phyloP scores from a whole-genome alignment of 2,797 vertebrate genomes.

The Rachycentron canadum region DNA sequence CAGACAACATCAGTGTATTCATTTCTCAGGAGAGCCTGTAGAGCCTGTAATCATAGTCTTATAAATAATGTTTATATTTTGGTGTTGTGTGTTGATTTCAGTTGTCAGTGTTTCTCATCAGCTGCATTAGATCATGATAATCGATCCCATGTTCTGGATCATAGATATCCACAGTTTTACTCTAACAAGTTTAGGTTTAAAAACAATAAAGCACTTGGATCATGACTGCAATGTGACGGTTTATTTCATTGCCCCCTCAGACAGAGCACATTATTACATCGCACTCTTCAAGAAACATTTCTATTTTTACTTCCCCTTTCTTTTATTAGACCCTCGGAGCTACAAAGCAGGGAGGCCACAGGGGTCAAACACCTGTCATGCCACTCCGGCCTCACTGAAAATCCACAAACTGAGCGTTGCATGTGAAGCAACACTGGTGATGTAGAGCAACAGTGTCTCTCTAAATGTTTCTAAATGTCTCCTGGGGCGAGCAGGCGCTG shows the following conservation, averaged over 20 bases:
- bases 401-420: not conserved
- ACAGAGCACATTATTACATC: not conserved
- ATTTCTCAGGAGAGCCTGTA: slow-evolving; percentile 50
- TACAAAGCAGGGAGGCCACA: not conserved
- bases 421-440: not conserved
- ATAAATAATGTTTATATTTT: slow-evolving; percentile 78
- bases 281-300: slow-evolving; percentile 29
- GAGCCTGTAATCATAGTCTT: slow-evolving; percentile 62
- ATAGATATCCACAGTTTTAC: slow-evolving; percentile 8
- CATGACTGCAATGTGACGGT: slow-evolving; percentile 11
- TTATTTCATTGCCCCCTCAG: slow-evolving; percentile 6
- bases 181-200: slow-evolving; percentile 35
- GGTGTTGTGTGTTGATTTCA: slow-evolving; percentile 50
- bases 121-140: slow-evolving; percentile 1
- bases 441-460: not conserved
- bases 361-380: slow-evolving; percentile 54
- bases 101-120: slow-evolving; percentile 40
- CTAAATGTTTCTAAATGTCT: not conserved
- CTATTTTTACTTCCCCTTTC: slow-evolving; percentile 32
- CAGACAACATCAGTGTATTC: slow-evolving; percentile 13
- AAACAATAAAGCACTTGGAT: slow-evolving; percentile 73
- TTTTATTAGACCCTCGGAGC: slow-evolving; percentile 31
- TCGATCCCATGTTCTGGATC: slow-evolving; percentile 14
- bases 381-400: slow-evolving; percentile 14
- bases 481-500: slow-evolving; percentile 1